Base-by-base conservation (phyloP, 2,797 vertebrate genomes). In the Melanotaenia pygmaea region DNA sequence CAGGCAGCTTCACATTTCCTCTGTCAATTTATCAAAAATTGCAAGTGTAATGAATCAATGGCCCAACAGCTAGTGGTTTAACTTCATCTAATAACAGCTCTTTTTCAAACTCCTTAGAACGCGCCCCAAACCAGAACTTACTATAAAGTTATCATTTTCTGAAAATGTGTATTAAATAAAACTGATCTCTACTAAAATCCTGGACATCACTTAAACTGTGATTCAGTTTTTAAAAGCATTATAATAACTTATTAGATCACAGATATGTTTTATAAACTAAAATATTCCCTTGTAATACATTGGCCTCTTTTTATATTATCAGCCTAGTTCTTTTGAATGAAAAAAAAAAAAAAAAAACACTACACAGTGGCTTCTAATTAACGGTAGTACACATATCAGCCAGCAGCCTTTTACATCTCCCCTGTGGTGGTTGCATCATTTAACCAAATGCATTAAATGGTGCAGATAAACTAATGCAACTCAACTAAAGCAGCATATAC, bases 21-120 rank as follows among this genome's bases (percentile, higher is more conserved):
- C 53, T 67, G 40, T 57, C 61, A 66, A 35, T 70, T 64, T 56
- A 67, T 72, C 64, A 83, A 80, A 69, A 81, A 70, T 54, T 32
- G 22, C 51, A 70, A 58, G 56, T 2, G 64, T 61, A 74, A 79
- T 62, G 66, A 75, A 78, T 82, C 8, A 35, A 71, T 83, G 64
- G 40, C 16, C 22, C 3, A 26, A 45, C 60, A 26, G 35, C 35
- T 59, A 28, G 26, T 69, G 5, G 4, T 57, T 67, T 10, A 28
- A 45, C 47, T 70, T 70, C 37, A 77, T 74, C 70, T 68, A 57
- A 54, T 59, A 37, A 59, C n/a, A 9, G 59, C 4, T 72, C 16
- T 70, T 67, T 67, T 50, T 63, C 26, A 64, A 40, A 38, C 24
- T 1, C 20, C 2, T 11, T 40, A 28, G 50, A 64, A 58, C n/a